A percentile compares a stretch with the other conserved stretches of the same genome.
These are phyloP conservation scores for Eutolmus rufibarbis DNA, from an alignment of 2,888 invertebrate genomes.

Conservation along the genomic window DNA sequence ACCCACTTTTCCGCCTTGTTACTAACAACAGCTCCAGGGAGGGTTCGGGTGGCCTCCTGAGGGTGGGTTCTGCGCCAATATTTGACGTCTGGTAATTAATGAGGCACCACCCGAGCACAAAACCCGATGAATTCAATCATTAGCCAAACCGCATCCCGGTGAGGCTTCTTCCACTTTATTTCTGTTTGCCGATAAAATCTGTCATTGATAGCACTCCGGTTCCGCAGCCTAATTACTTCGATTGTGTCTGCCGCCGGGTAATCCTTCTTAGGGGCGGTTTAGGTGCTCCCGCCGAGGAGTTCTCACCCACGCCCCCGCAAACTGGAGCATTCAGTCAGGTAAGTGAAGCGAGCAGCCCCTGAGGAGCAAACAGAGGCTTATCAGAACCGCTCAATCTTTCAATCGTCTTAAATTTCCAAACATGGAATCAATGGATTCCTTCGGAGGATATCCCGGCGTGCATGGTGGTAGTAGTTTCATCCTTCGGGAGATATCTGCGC, in stretches of 20 bases:
- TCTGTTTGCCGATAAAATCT: constrained; percentile 7
- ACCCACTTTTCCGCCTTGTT: neutral
- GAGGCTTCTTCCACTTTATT: neutral
- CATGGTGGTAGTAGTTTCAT: neutral
- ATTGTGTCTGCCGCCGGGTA: neutral
- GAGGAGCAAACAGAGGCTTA: neutral
- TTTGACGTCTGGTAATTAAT: constrained; percentile 20
- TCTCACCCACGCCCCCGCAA: neutral
- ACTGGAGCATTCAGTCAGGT: neutral
- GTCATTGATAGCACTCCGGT: constrained; percentile 7
- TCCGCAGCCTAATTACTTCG: constrained; percentile 10
- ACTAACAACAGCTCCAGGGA: neutral
- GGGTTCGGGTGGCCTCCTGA: neutral
- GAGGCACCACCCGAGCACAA: neutral
- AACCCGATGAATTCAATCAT: constrained; percentile 20
- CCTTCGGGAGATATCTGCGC: neutral
- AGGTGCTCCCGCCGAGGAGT: neutral
- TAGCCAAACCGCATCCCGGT: neutral
- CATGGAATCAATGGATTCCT: constrained; percentile 27
- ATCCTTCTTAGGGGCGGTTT: neutral
- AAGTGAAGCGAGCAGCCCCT: neutral
- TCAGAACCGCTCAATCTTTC: constrained; percentile 12
- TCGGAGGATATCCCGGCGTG: neutral
- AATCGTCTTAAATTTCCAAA: constrained; percentile 31
- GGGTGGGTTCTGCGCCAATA: neutral